phyloP scores from a whole-genome alignment of 1,140 invertebrate genomes.

The Ladona fulva region DNA sequence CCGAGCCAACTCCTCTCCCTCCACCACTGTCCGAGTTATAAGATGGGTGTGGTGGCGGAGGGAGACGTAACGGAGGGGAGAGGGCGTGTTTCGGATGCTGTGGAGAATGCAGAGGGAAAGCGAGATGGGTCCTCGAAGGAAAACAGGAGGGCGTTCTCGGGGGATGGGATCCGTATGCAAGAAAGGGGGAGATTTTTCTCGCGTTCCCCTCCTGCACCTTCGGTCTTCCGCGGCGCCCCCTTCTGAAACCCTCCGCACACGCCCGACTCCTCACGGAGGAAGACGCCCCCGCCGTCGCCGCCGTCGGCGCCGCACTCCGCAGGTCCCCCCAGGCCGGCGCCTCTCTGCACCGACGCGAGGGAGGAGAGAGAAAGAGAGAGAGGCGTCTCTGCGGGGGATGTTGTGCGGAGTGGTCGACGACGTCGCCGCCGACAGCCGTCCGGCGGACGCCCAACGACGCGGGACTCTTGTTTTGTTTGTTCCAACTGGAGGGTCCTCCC shows the following conservation, averaged over 20 bases:
- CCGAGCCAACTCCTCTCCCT: no score
- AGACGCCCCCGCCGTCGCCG: not conserved
- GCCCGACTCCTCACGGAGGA: not conserved
- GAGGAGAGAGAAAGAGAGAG: not conserved
- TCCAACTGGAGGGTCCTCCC: not conserved
- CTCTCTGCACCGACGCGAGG: not conserved
- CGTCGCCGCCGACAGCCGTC: not conserved
- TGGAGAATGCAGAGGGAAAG: no score
- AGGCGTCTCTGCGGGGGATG: not conserved
- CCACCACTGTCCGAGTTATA: no score
- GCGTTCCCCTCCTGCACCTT: not conserved
- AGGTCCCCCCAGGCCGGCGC: not conserved
- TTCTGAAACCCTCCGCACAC: not conserved
- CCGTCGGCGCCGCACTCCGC: not conserved
- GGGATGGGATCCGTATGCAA: no score
- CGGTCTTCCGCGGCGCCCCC: not conserved
- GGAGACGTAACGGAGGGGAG: no score
- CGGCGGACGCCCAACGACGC: not conserved
- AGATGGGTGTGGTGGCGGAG: no score
- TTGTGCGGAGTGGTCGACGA: not conserved
- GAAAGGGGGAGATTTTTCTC: no score
- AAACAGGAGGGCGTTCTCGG: no score
- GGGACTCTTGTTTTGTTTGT: constrained; percentile 5
- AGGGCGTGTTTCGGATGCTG: no score
- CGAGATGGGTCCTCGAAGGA: no score